phyloP scores from a whole-genome alignment of 2,888 invertebrate species.

The Arenicola marina region DNA sequence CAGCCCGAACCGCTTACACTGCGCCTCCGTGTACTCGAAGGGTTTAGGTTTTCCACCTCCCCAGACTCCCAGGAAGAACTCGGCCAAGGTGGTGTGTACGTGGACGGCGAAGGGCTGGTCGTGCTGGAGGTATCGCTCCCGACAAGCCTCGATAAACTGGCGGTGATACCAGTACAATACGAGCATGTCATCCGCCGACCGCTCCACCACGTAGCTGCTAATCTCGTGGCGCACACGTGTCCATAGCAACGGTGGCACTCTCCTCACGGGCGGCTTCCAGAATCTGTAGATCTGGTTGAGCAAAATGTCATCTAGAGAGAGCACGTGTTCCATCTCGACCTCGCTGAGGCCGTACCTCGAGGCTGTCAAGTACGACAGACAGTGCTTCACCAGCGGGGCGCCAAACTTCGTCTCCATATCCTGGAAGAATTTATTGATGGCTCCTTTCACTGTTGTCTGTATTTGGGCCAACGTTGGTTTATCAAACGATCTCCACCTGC shows the following conservation, averaged over 20 bases:
- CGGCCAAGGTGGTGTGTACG: slow-evolving; percentile 45
- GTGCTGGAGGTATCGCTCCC: slow-evolving; percentile 30
- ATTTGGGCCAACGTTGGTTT: slow-evolving; percentile 16
- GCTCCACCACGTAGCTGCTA: slow-evolving; percentile 35
- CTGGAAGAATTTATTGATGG: slow-evolving; percentile 39
- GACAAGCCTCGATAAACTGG: slow-evolving; percentile 32
- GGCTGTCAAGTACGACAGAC: slow-evolving; percentile 39
- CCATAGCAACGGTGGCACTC: slow-evolving; percentile 43
- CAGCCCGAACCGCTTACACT: slow-evolving; percentile 13
- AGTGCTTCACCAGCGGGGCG: slow-evolving; percentile 30
- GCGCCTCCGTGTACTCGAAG: slow-evolving; percentile 29
- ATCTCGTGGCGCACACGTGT: slow-evolving; percentile 35
- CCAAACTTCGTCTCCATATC: slow-evolving; percentile 35
- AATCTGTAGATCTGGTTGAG: slow-evolving; percentile 35
- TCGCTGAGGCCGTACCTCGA: slow-evolving; percentile 38
- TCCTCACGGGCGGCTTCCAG: slow-evolving; percentile 44
- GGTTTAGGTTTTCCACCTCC: slow-evolving; percentile 46
- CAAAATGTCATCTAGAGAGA: slow-evolving; percentile 35
- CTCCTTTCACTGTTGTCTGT: slow-evolving; percentile 37
- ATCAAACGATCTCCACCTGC: slow-evolving; percentile 35
- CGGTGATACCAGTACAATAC: slow-evolving; percentile 38
- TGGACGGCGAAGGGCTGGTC: slow-evolving; percentile 4
- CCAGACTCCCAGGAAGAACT: slow-evolving; percentile 52
- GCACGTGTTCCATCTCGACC: slow-evolving; percentile 38
- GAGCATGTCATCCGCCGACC: slow-evolving; percentile 37